Conservation (phyloP, 2,113 vertebrate species). For the Trinectes maculatus region DNA sequence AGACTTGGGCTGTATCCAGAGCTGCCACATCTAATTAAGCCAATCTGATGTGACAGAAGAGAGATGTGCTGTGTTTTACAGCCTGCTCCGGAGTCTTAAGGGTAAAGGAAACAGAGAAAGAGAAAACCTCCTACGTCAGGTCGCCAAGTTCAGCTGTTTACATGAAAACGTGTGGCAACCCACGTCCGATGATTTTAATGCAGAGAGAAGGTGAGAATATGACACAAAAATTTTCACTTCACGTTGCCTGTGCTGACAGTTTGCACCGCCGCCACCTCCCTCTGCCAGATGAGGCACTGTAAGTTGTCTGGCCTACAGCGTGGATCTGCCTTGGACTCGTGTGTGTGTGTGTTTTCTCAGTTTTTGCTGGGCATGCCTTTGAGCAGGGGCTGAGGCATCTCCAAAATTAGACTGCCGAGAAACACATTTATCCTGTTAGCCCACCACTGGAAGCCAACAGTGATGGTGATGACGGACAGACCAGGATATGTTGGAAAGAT, state of each 20-base stretch:
- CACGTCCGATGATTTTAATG: neutral
- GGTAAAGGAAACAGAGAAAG: constrained; percentile 1
- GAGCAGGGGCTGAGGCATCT: constrained; percentile 24
- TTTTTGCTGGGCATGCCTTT: constrained; percentile 18
- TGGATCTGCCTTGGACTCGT: constrained; percentile 10
- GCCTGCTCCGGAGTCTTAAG: constrained; percentile 1
- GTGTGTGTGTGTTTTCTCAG: constrained; percentile 21
- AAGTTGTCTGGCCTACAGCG: constrained; percentile 21
- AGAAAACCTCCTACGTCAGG: constrained; percentile 15
- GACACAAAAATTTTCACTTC: constrained; percentile 5
- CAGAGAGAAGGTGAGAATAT: constrained; percentile 11
- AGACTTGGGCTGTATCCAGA: constrained; percentile 33
- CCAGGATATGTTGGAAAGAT: constrained; percentile 3
- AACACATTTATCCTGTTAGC: constrained; percentile 27
- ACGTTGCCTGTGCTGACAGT: constrained; percentile 20
- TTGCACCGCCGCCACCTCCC: constrained; percentile 16
- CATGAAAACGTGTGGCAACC: neutral
- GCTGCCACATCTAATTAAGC: constrained; percentile 51
- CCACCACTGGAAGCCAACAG: constrained; percentile 1
- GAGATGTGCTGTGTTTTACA: constrained; percentile 23
- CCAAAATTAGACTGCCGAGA: constrained; percentile 37
- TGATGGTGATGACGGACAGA: neutral
- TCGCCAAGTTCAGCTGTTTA: constrained; percentile 14
- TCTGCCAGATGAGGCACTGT: constrained; percentile 29
- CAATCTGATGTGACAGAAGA: constrained; percentile 45